Evolutionary conservation across 1,140 invertebrate species (phyloP).

Genomic region (Lepidotrigona ventralis): DNA sequence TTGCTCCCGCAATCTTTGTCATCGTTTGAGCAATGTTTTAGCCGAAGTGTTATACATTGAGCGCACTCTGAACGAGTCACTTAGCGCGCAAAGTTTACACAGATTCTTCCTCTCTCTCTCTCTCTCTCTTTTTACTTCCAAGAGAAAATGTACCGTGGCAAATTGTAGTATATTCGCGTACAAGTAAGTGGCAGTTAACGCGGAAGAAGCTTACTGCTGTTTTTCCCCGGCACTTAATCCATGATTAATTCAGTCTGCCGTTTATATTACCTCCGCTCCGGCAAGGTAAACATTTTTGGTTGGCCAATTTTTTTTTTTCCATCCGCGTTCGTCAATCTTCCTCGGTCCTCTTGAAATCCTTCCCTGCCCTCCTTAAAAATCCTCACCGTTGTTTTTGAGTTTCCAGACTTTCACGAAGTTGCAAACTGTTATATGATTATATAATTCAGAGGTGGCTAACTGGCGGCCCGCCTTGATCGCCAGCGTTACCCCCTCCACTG

Average conservation of each 20-base stretch:
- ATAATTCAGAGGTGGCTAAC: too few species aligned
- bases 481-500: too few species aligned
- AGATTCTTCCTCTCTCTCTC: not conserved
- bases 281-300: constrained; percentile 2
- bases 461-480: too few species aligned
- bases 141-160: constrained; percentile 7
- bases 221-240: constrained; percentile 41
- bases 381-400: not conserved
- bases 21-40: not conserved
- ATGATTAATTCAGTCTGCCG: constrained; percentile 30
- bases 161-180: constrained; percentile 29
- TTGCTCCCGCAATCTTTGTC: not conserved
- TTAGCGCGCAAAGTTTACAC: constrained; percentile 49
- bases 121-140: not conserved
- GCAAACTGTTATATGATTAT: not conserved
- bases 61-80: constrained; percentile 9
- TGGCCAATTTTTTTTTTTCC: not conserved
- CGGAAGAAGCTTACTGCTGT: constrained; percentile 24
- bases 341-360: not conserved
- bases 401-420: too few species aligned
- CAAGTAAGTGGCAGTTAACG: constrained; percentile 25
- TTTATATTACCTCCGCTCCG: constrained; percentile 8
- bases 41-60: constrained; percentile 21
- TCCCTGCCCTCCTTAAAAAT: not conserved
- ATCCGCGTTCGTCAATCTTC: too few species aligned